Percentiles rank a stretch among this genome's conserved stretches.
Conservation (phyloP, 1,140 invertebrate species). For the Cepaea nemoralis region DNA sequence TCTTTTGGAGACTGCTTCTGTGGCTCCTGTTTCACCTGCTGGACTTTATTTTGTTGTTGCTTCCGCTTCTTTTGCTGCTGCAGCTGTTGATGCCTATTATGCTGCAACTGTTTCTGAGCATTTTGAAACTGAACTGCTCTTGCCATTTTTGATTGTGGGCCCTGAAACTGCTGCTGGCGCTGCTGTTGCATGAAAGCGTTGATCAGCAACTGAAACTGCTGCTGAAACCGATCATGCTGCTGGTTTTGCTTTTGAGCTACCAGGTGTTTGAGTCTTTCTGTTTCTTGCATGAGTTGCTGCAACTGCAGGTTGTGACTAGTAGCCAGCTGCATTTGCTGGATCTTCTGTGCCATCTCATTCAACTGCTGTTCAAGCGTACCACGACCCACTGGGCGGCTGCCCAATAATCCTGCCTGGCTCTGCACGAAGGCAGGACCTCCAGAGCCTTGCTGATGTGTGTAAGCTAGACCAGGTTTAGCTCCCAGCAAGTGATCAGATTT, state of each 20-base stretch:
- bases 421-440: neutral
- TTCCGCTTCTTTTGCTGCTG: conserved; percentile 23
- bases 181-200: conserved; percentile 37
- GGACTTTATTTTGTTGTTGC: conserved; percentile 29
- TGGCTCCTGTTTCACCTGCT: conserved; percentile 5
- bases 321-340: conserved; percentile 24
- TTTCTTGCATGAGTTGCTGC: conserved; percentile 31
- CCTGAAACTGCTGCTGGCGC: conserved; percentile 5
- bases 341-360: conserved; percentile 34
- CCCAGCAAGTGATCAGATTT: conserved; percentile 4
- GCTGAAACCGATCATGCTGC: conserved; percentile 28
- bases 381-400: neutral
- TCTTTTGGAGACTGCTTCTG: neutral
- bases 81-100: conserved; percentile 13
- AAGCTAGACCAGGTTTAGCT: neutral
- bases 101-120: neutral
- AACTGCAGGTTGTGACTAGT: conserved; percentile 23
- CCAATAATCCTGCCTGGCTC: neutral
- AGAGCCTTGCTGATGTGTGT: neutral
- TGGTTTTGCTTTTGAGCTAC: conserved; percentile 26
- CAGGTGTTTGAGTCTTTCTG: conserved; percentile 15
- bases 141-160: conserved; percentile 35
- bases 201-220: conserved; percentile 28
- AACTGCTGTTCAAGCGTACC: conserved; percentile 34
- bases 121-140: conserved; percentile 13